Conservation (phyloP, 2,797 vertebrate genomes). For the Spinus pinus region DNA sequence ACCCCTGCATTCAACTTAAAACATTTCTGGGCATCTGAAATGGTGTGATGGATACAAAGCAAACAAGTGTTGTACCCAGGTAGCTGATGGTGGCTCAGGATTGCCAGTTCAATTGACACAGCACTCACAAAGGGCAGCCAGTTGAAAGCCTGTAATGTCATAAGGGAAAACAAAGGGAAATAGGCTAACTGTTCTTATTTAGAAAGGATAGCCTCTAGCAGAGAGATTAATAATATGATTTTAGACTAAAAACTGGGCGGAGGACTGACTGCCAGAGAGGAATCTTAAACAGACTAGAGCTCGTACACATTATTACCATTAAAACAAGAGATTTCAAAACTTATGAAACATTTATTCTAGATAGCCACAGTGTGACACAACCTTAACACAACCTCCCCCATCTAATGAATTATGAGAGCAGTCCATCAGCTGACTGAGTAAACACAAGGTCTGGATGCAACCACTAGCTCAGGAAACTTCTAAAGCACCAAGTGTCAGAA, state of each 20-base stretch:
- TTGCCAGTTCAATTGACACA: neutral
- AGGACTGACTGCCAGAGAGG: neutral
- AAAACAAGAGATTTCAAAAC: neutral
- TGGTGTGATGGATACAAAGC: neutral
- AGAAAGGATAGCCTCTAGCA: neutral
- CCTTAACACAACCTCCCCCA: neutral
- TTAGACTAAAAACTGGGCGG: neutral
- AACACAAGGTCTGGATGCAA: neutral
- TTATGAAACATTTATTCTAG: neutral
- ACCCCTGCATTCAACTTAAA: neutral
- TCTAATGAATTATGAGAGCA: neutral
- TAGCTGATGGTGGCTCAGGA: neutral
- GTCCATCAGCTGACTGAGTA: neutral
- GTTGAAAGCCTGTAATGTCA: neutral
- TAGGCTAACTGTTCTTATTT: neutral
- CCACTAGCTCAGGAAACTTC: neutral
- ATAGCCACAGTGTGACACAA: neutral
- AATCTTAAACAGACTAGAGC: neutral
- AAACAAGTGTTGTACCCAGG: neutral
- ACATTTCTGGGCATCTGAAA: neutral
- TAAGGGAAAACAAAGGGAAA: neutral
- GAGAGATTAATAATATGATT: neutral
- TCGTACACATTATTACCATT: neutral
- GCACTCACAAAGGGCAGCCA: neutral
- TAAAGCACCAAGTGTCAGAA: neutral